phyloP scores from a whole-genome alignment of 2,797 vertebrate genomes.

The Taenioides sp. region DNA sequence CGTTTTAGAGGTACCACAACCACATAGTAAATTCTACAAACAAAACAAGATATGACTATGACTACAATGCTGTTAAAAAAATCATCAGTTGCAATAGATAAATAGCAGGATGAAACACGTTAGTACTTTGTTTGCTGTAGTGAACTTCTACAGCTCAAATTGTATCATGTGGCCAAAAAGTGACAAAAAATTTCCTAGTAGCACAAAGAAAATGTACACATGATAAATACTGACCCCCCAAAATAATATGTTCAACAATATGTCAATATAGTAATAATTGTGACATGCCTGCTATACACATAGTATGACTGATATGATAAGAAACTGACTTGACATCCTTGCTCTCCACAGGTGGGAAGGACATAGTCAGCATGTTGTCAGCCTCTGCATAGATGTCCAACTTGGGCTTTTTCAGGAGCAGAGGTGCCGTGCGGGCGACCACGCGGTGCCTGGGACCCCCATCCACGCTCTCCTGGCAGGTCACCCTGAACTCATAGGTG shows the following conservation, averaged over 20 bases:
- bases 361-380: constrained; percentile 85
- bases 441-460: constrained; percentile 89
- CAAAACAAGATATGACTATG: background rate
- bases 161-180: too few relatives aligned
- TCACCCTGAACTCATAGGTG: constrained; percentile 90
- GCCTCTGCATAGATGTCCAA: constrained; percentile 84
- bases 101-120: too few relatives aligned
- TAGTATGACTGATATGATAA: background rate
- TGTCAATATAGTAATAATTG: too few relatives aligned
- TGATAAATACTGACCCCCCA: too few relatives aligned
- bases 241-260: too few relatives aligned
- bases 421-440: constrained; percentile 86
- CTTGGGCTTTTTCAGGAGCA: constrained; percentile 87
- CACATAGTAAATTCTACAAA: constrained; percentile 86
- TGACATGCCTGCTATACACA: background rate
- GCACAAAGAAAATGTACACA: too few relatives aligned
- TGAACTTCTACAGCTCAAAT: too few relatives aligned
- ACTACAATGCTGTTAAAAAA: too few relatives aligned
- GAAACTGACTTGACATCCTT: constrained; percentile 86
- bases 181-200: too few relatives aligned
- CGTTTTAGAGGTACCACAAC: constrained; percentile 91
- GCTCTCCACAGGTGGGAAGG: constrained; percentile 83
- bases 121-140: too few relatives aligned
- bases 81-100: too few relatives aligned
- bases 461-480: constrained; percentile 85